A percentile compares a stretch with the other conserved stretches of the same genome.
These are phyloP conservation scores for Halcyon leucocephala DNA, from an alignment of 2,797 vertebrate genomes.

Conservation along the genomic window DNA sequence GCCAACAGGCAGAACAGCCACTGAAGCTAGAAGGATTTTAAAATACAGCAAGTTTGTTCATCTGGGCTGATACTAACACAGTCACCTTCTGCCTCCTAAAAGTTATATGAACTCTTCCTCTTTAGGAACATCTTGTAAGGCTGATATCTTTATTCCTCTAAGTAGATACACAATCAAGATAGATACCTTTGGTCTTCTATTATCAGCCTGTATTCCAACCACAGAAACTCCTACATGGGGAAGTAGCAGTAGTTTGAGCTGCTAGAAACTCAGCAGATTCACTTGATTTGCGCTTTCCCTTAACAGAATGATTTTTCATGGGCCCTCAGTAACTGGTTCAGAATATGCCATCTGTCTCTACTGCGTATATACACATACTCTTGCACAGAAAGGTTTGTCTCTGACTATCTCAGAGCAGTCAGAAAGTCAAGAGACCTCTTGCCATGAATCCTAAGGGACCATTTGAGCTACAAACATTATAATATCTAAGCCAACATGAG, in stretches of 20 bases:
- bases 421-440: neutral
- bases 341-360: neutral
- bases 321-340: neutral
- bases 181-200: accelerated
- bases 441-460: neutral
- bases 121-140: neutral
- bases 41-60: neutral
- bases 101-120: neutral
- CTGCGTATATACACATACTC: accelerated
- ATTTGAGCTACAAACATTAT: neutral
- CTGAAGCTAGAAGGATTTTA: neutral
- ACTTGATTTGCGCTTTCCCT: neutral
- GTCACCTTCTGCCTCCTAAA: neutral
- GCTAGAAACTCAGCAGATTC: neutral
- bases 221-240: neutral
- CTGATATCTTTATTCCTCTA: neutral
- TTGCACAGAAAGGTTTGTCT: neutral
- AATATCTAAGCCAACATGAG: neutral
- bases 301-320: neutral
- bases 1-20: neutral
- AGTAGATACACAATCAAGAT: neutral
- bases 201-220: accelerated
- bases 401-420: neutral
- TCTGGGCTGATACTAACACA: neutral
- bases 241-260: neutral